Base-by-base conservation (phyloP, 2,797 vertebrate species). In the Nothura maculosa region DNA sequence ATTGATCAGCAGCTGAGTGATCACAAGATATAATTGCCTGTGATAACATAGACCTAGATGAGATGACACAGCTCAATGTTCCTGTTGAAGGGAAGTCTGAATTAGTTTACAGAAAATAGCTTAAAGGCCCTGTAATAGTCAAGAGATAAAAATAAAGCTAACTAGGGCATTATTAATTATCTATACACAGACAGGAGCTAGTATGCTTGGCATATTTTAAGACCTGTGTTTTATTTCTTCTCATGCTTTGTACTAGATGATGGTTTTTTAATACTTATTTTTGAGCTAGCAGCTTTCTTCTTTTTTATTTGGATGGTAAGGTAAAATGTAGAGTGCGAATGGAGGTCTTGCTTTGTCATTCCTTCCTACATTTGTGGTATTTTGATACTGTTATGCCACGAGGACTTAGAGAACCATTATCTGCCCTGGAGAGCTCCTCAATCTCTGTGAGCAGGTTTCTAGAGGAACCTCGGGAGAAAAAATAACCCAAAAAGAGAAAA, bases 141-240 rank as follows among this genome's bases (percentile, higher is more conserved):
- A 73, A 14, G 30, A 73, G n/a, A 66, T 92, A 80, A 67, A 25
- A 79, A 64, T 45, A 80, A 82, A 80, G 6, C 28, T 63, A 47
- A 64, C 50, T 50, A 50, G 8, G 36, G 21, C 74, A 83, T 72
- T 38, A 72, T 45, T 90, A 34, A 58, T 89, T 68, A 43, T 34
- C 64, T 77, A 9, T 73, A 76, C 0, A 1, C 69, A 87, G 80
- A 40, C 52, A 86, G 63, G 55, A 90, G 67, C 72, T 30, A 45
- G 27, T 75, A 76, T 25, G 30, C 68, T 80, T 89, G 81, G 72
- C 6, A 1, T 77, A 66, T 54, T 72, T 93, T 87, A 77, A 3
- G 2, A 89, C 90, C 86, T 90, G 70, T 48, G 84, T 64, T 89
- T 79, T 0, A 76, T 91, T 88, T 90, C 66, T 89, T 94, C 68